Evolutionary conservation across 2,797 vertebrate genomes (phyloP).

Genomic region (Malurus leucopterus): DNA sequence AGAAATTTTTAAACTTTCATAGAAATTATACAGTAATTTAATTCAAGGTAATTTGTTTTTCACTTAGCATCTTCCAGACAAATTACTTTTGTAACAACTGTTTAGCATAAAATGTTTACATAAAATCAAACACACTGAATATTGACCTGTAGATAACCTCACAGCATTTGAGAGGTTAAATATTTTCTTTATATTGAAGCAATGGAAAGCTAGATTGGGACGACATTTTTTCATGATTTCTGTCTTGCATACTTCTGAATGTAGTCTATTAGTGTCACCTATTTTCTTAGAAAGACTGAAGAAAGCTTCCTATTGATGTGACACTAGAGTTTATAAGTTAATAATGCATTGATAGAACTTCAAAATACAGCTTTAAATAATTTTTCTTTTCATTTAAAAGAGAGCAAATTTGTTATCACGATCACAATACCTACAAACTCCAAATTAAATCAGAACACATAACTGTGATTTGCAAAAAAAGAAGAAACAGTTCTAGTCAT

Average conservation of each 20-base stretch:
- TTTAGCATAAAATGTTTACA: neutral
- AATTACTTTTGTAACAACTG: conserved; percentile 7
- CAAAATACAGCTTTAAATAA: neutral
- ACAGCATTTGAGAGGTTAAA: neutral
- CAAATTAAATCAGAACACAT: neutral
- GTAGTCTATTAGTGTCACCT: neutral
- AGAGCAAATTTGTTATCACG: neutral
- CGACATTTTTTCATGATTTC: neutral
- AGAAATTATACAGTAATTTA: conserved; percentile 15
- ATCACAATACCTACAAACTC: neutral
- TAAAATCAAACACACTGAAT: neutral
- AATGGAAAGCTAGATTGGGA: neutral
- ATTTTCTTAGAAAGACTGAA: neutral
- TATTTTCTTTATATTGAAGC: neutral
- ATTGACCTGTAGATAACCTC: neutral
- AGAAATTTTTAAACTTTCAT: neutral
- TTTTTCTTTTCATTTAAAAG: neutral
- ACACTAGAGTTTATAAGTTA: neutral
- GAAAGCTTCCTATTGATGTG: neutral
- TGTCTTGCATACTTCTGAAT: neutral
- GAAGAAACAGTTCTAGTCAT: neutral
- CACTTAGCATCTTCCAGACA: neutral
- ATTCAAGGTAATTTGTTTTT: conserved; percentile 28
- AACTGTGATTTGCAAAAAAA: neutral
- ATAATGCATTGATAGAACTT: neutral